Base-by-base conservation (phyloP, 2,888 invertebrate genomes). In the Dynastes maya region DNA sequence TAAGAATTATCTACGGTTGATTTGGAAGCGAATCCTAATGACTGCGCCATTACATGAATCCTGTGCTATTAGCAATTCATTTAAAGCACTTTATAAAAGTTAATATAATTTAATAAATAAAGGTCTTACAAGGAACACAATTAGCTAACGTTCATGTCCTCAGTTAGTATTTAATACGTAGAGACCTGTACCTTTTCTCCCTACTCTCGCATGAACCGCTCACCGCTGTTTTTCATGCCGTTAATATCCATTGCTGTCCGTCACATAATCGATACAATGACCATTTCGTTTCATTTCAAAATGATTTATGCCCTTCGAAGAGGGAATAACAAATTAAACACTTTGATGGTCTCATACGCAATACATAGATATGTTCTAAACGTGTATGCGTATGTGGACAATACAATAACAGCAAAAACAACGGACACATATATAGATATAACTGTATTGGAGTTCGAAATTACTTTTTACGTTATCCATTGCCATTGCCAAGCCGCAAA, bases 321-420 rank as follows among this genome's bases (percentile, higher is more conserved):
- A 37, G 72, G 72, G 58, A 72, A 72, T 72, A 72, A 55, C 72
- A 58, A 72, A 72, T 72, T 72, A 72, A 72, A 72, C 11, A 27
- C 40, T 22, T 5, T 22, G 72, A 37, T 72, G 58, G 45, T 72
- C 58, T 58, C 11, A 11, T 45, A 45, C 45, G 45, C 45, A 45
- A 45, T 0, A 8, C 45, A 1, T 45, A 2, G 2, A 45, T 11
- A 8, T 45, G 8, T 45, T 11, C 45, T 64, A 16, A 11, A 55
- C 13, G 22, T 55, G 55, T 55, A 16, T n/a, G 55, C 32, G 29
- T 63, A 32, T 3, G 27, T 63, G 13, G 29, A 4, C 13, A 13
- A 63, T 6, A 22, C 55, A 16, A 22, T 58, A 58, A 58, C 55
- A 22, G 55, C 16, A 53, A 53, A 16, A 58, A 22, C 55, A 58